A percentile compares a stretch with the other conserved stretches of the same genome.
Evolutionary conservation across 2,888 invertebrate genomes (phyloP).

Genomic region (Troides helena): DNA sequence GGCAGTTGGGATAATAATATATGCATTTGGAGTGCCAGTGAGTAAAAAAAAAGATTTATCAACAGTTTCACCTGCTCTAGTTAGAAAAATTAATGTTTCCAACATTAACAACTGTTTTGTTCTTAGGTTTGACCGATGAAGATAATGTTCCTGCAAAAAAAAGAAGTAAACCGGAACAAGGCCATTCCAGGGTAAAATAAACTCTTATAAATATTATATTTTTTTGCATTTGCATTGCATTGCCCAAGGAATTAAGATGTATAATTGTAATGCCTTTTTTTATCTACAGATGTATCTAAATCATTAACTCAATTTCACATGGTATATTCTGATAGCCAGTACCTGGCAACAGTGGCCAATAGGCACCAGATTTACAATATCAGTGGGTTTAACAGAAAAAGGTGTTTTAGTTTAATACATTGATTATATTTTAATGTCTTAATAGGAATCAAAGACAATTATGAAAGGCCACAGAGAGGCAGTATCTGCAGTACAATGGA

Average conservation of each 20-base stretch:
- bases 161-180: conserved; percentile 79
- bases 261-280: no score
- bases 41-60: conserved; percentile 38
- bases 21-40: conserved; percentile 93
- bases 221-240: background rate
- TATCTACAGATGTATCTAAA: no score
- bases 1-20: conserved; percentile 96
- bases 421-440: conserved; percentile 4
- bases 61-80: no score
- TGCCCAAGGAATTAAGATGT: no score
- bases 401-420: background rate
- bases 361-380: no score
- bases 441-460: conserved; percentile 89
- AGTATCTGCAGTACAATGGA: conserved; percentile 92
- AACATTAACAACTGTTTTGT: no score
- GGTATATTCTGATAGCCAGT: no score
- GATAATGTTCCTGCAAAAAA: conserved; percentile 81
- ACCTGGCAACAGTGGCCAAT: no score
- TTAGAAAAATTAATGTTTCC: no score
- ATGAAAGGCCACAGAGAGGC: conserved; percentile 96
- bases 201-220: background rate
- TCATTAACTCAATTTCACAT: no score
- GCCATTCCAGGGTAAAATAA: conserved; percentile 78
- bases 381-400: no score
- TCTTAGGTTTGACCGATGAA: conserved; percentile 74